Conservation (phyloP, 1,140 invertebrate species). For the Anthonomus grandis region DNA sequence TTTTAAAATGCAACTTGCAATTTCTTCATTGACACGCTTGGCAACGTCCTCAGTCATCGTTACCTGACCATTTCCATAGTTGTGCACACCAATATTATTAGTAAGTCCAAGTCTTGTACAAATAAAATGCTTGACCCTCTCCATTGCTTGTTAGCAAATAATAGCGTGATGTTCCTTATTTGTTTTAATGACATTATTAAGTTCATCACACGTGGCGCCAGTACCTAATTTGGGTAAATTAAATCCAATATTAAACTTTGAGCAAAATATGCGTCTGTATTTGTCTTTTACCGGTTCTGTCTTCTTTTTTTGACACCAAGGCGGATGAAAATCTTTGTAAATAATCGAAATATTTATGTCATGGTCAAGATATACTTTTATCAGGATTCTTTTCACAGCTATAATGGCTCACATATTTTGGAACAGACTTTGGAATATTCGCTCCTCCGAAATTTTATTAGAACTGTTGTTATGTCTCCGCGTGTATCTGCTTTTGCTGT, state of each 20-base stretch:
- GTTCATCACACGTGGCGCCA: constrained; percentile 7
- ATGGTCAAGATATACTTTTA: constrained; percentile 14
- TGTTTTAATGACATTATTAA: constrained; percentile 9
- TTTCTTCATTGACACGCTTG: constrained; percentile 14
- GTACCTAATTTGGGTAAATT: constrained; percentile 18
- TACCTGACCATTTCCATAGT: background rate
- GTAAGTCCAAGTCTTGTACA: no score
- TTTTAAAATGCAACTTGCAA: no score
- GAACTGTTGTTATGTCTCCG: background rate
- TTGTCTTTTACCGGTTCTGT: no score
- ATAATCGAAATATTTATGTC: constrained; percentile 16
- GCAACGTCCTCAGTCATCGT: constrained; percentile 9
- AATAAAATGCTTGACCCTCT: constrained; percentile 12
- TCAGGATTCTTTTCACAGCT: constrained; percentile 14
- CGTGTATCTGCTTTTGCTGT: no score
- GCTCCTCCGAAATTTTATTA: background rate
- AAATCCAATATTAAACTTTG: constrained; percentile 17
- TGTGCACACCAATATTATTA: constrained; percentile 10
- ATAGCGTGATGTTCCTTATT: background rate
- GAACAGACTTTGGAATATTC: constrained; percentile 4
- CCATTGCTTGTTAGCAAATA: background rate
- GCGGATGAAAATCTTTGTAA: no score
- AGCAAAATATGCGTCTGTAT: constrained; percentile 15
- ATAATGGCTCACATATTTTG: constrained; percentile 22
- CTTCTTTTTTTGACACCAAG: no score